Evolutionary conservation across 2,797 vertebrate genomes (phyloP).

Genomic region (Etheostoma nigrum): DNA sequence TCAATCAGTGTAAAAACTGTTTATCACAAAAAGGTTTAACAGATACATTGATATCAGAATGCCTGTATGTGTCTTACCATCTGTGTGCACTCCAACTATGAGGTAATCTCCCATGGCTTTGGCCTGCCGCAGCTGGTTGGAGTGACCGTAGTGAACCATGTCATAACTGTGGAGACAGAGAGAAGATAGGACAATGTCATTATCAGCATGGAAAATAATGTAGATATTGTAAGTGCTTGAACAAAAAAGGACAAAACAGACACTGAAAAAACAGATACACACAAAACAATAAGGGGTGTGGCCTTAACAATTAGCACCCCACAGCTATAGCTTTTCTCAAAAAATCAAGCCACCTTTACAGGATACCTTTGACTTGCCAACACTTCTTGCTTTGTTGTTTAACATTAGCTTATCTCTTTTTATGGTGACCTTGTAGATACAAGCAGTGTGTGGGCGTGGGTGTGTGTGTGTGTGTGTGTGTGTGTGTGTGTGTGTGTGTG

Average conservation of each 20-base stretch:
- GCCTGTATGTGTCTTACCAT: slow-evolving; percentile 82
- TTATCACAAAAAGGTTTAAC: background rate
- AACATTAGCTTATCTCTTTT: background rate
- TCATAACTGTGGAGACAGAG: slow-evolving; percentile 88
- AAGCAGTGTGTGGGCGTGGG: background rate
- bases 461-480: too few relatives aligned
- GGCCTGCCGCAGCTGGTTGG: slow-evolving; percentile 97
- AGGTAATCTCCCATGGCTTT: slow-evolving; percentile 96
- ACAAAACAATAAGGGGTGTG: background rate
- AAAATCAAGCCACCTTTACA: background rate
- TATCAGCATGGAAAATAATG: slow-evolving; percentile 2
- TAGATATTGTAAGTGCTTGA: background rate
- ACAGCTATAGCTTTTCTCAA: background rate
- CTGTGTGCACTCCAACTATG: slow-evolving; percentile 95
- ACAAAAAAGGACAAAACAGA: slow-evolving; percentile 4
- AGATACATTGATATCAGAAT: background rate
- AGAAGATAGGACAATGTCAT: background rate
- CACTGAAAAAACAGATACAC: background rate
- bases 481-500: too few relatives aligned
- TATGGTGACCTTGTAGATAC: background rate
- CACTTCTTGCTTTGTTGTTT: background rate
- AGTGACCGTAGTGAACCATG: slow-evolving; percentile 99
- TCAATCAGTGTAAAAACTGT: background rate
- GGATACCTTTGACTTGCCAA: background rate
- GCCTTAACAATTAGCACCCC: background rate